Base-by-base conservation (phyloP, 2,113 vertebrate species). In the Garra rufa region DNA sequence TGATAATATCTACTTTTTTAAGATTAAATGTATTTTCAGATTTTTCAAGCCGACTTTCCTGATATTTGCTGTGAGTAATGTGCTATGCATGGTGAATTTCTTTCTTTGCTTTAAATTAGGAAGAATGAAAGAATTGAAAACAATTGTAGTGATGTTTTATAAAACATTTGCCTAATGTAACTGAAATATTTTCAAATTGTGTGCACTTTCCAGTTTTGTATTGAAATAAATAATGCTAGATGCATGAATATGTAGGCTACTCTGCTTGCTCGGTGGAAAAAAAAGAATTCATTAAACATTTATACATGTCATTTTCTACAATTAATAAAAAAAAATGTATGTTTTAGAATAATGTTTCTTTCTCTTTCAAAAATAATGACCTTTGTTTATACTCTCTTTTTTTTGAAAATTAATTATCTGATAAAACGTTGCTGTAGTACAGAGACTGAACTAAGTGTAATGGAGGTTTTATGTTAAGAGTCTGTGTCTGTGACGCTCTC, bases 401-500 rank as follows among this genome's bases (percentile, higher is more conserved):
- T 70, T 9, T 43, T 43, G 1, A 41, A 70, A 70, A 41, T n/a
- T 4, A 41, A 69, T 71, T 11, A 71, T 24, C 38, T 44, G 11
- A 24, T 71, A 13, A 71, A 24, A 24, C 19, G 5, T 21, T 46
- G 70, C 41, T 73, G 6, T 73, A 46, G 19, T n/a, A n/a, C 19
- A 77, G 19, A 55, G 19, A 19, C 76, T 28, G 61, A 24, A 10
- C 52, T 65, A 17, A 34, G 46, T 75, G 67, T 78, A 75, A 83
- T 34, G 34, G 76, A 30, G 82, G 74, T 59, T 52, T 71, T 46
- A 50, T 55, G 41, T 69, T 77, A 14, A 38, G 14, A 59, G 30
- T 55, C 41, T 55, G 38, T 85, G 81, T 59, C 59, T 87, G 78
- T 90, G 87, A 85, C 86, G 83, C 78, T 88, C 82, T 38, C 85